Base-by-base conservation (phyloP, 2,797 vertebrate species). In the Pseudomugil tenellus region DNA sequence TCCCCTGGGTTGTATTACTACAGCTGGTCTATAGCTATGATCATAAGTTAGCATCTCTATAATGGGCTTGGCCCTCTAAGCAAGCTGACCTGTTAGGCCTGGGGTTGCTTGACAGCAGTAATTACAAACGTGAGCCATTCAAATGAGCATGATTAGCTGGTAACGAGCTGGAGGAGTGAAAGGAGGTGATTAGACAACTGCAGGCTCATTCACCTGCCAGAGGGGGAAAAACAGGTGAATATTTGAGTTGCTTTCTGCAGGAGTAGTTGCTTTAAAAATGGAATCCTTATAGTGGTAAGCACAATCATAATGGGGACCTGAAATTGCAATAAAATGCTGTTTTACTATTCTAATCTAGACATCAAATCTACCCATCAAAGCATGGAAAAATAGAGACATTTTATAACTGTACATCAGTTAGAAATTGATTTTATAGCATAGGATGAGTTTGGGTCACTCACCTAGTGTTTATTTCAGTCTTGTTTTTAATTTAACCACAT, bases 51-150 rank as follows among this genome's bases (percentile, higher is more conserved):
- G 74, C 67, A 23, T 86, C 79, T 68, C 72, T 25, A 79, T 92
- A 90, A 92, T 90, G 74, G 80, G 66, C 80, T 66, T 23, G 69
- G 81, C 77, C 76, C 83, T 87, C 72, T 62, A 63, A 89, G 84
- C 80, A 81, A 68, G 77, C 87, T 89, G 90, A 92, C 91, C 92
- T 84, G 89, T 87, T 83, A 77, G 86, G 85, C 66, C 70, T 65
- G 75, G 82, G 85, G 87, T 78, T 81, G 89, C 85, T 85, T 84
- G 90, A 83, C 79, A 57, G 84, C 63, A 4, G 67, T 89, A 89
- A 92, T 93, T 91, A 92, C 84, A 88, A 84, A 88, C 86, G 84
- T 83, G 87, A 85, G 86, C 69, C 79, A 72, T 87, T 91, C 83
- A 91, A 92, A 90, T 86, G 84, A 87, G 81, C 72, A 51, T 77